phyloP scores from a whole-genome alignment of 2,113 vertebrate genomes.

The Hippoglossus stenolepis region DNA sequence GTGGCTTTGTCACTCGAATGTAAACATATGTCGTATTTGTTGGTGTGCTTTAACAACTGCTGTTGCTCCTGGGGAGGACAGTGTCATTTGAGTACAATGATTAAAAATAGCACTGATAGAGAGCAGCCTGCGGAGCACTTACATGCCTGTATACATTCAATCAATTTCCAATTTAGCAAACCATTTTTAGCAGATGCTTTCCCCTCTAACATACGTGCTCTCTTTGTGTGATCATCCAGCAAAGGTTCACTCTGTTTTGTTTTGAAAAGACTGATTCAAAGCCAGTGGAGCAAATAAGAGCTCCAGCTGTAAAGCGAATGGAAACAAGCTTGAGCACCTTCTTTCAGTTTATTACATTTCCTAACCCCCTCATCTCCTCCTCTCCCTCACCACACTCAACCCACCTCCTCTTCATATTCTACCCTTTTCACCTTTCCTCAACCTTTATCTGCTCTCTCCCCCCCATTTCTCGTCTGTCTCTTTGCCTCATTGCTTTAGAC shows the following conservation, averaged over 20 bases:
- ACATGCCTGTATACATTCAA: background rate
- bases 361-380: constrained; percentile 20
- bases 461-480: background rate
- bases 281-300: constrained; percentile 35
- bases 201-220: background rate
- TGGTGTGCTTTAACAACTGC: background rate
- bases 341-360: constrained; percentile 20
- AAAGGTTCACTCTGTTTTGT: constrained; percentile 1
- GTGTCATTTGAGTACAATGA: no score
- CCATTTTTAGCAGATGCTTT: background rate
- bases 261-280: constrained; percentile 8
- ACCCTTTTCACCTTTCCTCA: background rate
- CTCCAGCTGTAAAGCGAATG: constrained; percentile 20
- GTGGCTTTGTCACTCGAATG: background rate
- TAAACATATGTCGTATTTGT: background rate
- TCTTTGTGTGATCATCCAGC: background rate
- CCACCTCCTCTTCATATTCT: background rate
- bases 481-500: background rate
- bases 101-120: background rate
- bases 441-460: background rate
- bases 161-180: background rate
- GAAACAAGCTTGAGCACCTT: constrained; percentile 30
- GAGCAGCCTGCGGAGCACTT: background rate
- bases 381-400: background rate
- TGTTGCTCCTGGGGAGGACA: background rate